Evolutionary conservation across 2,113 vertebrate species (phyloP).

Genomic region (Recurvirostra avosetta): DNA sequence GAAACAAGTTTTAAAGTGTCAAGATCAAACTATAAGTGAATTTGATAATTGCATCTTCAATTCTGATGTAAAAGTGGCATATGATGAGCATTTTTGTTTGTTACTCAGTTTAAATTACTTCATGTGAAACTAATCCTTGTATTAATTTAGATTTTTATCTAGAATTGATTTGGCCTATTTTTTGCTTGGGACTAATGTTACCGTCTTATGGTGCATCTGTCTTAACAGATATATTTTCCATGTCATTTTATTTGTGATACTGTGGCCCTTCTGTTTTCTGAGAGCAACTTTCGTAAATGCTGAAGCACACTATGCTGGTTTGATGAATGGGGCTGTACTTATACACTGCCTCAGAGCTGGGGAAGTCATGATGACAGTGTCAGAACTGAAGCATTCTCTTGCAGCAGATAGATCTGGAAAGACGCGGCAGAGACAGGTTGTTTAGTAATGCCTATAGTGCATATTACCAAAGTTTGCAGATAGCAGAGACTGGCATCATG

Average conservation of each 20-base stretch:
- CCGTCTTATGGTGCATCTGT: not conserved
- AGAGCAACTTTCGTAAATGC: not conserved
- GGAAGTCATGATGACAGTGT: not conserved
- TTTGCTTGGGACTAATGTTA: not conserved
- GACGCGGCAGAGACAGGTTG: not conserved
- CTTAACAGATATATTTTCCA: not conserved
- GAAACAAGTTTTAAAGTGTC: not conserved
- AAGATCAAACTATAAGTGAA: not conserved
- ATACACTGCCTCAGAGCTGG: not conserved
- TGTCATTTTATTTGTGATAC: not conserved
- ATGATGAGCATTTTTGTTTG: not conserved
- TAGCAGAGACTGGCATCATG: not conserved
- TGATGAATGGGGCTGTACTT: not conserved
- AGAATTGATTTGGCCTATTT: not conserved
- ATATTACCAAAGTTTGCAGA: not conserved
- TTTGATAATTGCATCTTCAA: not conserved
- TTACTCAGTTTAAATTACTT: not conserved
- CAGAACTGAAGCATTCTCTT: not conserved
- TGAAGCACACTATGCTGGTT: not conserved
- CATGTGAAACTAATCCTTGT: not conserved
- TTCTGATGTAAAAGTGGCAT: not conserved
- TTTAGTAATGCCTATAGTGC: not conserved
- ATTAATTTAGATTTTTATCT: not conserved
- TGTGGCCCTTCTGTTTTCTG: not conserved
- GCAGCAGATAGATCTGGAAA: not conserved